Base-by-base conservation (phyloP, 2,888 invertebrate genomes). In the Scaptomyza reducta region DNA sequence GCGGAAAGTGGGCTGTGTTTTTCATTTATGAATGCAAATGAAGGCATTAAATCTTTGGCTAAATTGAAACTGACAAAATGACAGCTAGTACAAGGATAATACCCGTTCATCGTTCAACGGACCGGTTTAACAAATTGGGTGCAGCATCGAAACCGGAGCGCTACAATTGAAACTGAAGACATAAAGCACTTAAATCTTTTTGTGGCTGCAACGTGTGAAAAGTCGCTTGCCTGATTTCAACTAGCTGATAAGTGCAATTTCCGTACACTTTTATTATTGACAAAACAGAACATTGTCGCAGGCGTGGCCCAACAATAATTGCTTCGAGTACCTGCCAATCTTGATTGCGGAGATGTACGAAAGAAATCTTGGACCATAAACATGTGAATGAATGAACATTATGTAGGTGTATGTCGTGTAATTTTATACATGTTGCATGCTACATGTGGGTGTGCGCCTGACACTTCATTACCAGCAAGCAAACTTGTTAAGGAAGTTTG, bases 21-120 rank as follows among this genome's bases (percentile, higher is more conserved):
- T 83, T 86, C 79, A 87, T 87, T 87, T 85, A 77, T 71, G 73
- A 79, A 84, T 84, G 83, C 88, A 84, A 84, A 84, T 84, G 79
- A 79, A 84, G 83, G 83, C 88, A 85, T 86, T 86, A 86, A 77
- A 79, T 86, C 72, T 86, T 77, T 50, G 65, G 68, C 60, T 61
- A 85, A 88, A 84, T 84, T 84, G 83, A 86, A 86, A 79, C 75
- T 77, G 83, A 82, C 86, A 77, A 88, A 69, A 53, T 69, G 76
- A 81, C 66, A 81, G 70, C 61, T 35, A 84, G 80, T 35, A 70
- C 81, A 84, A 84, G 87, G 85, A 87, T 87, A 84, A 84, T 71
- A 62, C 59, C 42, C 46, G 60, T 57, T 65, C 29, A 14, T 14
- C 7, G 38, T 9, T 40, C 16, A 10, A 33, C 38, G 33, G 14